Base-by-base conservation (phyloP, 1,140 invertebrate genomes). In the Drosophila simulans region DNA sequence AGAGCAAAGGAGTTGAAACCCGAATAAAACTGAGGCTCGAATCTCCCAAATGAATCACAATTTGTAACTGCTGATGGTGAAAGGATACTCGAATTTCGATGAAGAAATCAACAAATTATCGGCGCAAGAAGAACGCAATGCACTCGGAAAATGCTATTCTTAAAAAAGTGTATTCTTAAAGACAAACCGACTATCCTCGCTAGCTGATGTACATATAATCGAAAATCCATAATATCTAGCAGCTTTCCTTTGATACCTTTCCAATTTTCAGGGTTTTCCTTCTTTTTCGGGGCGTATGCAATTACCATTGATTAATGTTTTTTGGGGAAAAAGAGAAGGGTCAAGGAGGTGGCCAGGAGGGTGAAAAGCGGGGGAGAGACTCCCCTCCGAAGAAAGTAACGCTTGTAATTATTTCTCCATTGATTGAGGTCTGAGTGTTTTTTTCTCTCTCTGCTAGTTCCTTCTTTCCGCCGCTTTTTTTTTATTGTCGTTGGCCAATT, bases 341-440 rank as follows among this genome's bases (percentile, higher is more conserved):
- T n/a, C 1, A 37, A 40, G 20, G 20, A 57, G 45, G 45, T 22
- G 27, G 20, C 51, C 17, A 17, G 0, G 17, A 17, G 17, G 17
- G 17, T 17, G 45, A 20, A 43, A 22, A 34, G 4, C 17, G 34
- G 25, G 34, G 25, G 10, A 31, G 8, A 20, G 43, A 20, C n/a
- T 31, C n/a, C n/a, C n/a, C 31, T 66, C 37, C 4, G 12, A 51
- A 35, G 64, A 71, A 71, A 63, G 68, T 63, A 74, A 71, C 35
- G 51, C 68, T 55, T 74, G 49, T 73, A 74, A 74, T 74, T 74
- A 74, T 74, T 74, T 74, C 37, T 27, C 43, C 68, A 63, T 73
- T 74, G 71, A 73, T 74, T 74, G 71, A 69, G 42, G 71, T 73
- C 51, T 17, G 43, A 31, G 10, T 12, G 4, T n/a, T 48, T n/a